Base-by-base conservation (phyloP, 2,113 vertebrate genomes). In the Hirundichthys speculiger region DNA sequence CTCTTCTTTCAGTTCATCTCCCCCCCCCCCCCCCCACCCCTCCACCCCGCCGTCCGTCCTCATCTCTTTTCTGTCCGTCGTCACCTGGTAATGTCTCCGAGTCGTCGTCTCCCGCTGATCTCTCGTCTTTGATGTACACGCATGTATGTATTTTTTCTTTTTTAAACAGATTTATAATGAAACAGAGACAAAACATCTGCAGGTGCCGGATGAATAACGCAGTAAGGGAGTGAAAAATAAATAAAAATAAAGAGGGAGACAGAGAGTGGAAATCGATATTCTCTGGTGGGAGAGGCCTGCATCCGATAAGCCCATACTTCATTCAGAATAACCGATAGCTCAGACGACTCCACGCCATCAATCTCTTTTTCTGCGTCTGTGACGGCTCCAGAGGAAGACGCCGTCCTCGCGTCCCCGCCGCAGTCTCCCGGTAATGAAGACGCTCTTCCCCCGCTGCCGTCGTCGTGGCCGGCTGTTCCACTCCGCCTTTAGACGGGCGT, bases 181-280 rank as follows among this genome's bases (percentile, higher is more conserved):
- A 50, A 54, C 13, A 4, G 62, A 54, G 18, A 50, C 43, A 43
- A 57, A 41, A 64, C 58, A 39, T 60, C 68, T 78, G 65, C 16
- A 45, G 71, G 63, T 24, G 7, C 40, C 14, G 65, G 34, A 77
- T 74, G 21, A 77, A 74, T 57, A 47, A 51, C 52, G 55, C 64
- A 2, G 54, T 30, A 38, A 24, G 60, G 20, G 41, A 45, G 42
- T 45, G 14, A 12, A 48, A 59, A n/a, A 69, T 57, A 52, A 64
- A 58, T 73, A 42, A 43, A 41, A n/a, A 30, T 61, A 13, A 60
- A 40, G 27, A 42, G 39, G 69, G 59, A 68, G 67, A 47, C 61
- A 83, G 64, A 81, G 85, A 89, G 86, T 84, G 84, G 88, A 91
- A 90, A 92, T 93, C 92, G 85, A 91, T 92, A 84, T 46, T 49